These are phyloP conservation scores for Reinhardtius hippoglossoides DNA, from an alignment of 2,113 vertebrate genomes.

Conservation along the genomic window DNA sequence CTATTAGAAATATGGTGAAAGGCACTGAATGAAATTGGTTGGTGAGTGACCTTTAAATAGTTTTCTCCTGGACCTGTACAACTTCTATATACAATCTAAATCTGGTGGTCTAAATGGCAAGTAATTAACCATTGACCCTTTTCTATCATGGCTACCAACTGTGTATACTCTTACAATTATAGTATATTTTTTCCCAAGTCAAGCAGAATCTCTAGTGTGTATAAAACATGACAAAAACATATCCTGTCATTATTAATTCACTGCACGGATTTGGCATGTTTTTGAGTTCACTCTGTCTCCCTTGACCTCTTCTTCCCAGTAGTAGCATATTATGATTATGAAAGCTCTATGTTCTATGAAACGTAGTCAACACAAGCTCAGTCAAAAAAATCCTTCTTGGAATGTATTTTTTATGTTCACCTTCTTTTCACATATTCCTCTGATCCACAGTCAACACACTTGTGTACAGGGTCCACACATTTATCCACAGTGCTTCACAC, in stretches of 20 bases:
- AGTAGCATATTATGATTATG: neutral
- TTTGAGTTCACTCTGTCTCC: neutral
- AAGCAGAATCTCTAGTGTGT: neutral
- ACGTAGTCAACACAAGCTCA: neutral
- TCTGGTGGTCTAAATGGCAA: conserved; percentile 7
- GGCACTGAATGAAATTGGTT: neutral
- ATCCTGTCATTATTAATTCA: neutral
- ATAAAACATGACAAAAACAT: neutral
- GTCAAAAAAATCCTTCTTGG: neutral
- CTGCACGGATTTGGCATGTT: neutral
- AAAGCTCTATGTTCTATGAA: neutral
- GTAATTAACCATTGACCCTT: conserved; percentile 25
- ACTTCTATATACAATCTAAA: neutral
- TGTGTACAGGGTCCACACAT: neutral
- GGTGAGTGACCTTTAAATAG: neutral
- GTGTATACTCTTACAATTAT: neutral
- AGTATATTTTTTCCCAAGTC: neutral
- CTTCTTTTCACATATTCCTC: neutral
- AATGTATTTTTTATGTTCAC: neutral
- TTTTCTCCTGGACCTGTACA: neutral
- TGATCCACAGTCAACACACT: conserved; percentile 10
- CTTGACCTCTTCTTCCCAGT: neutral
- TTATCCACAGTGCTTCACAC: conserved; percentile 1
- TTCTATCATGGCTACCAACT: neutral
- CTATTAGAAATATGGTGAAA: neutral